phyloP scores from a whole-genome alignment of 2,888 invertebrate genomes.

The Cryptocephalus primarius region DNA sequence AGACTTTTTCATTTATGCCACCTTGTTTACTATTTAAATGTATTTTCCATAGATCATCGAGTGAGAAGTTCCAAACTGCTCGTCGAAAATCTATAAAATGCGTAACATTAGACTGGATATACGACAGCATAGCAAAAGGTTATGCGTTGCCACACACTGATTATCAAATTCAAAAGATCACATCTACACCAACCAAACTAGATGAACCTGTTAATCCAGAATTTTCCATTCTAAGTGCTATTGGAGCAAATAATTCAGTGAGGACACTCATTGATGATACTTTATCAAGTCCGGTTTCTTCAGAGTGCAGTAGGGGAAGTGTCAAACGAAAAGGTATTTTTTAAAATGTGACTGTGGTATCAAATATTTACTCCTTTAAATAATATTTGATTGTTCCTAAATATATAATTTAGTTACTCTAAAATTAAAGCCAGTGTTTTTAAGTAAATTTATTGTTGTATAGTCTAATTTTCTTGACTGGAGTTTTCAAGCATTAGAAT shows the following conservation, averaged over 20 bases:
- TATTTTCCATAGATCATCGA: not conserved
- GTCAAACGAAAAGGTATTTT: conserved; percentile 10
- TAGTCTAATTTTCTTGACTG: conserved; percentile 2
- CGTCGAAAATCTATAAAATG: conserved; percentile 44
- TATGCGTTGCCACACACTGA: conserved; percentile 54
- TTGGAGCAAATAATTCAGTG: conserved; percentile 17
- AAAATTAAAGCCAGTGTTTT: conserved; percentile 1
- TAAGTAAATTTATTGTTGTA: conserved; percentile 4
- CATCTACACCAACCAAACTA: conserved; percentile 60
- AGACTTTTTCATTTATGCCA: not conserved
- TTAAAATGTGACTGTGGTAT: too few relatives aligned
- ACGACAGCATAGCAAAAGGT: conserved; percentile 62
- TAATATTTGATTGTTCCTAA: not conserved
- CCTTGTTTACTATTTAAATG: not conserved
- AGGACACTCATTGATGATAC: conserved; percentile 13
- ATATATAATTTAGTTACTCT: not conserved
- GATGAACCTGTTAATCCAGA: conserved; percentile 33
- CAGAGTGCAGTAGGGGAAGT: not conserved
- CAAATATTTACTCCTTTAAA: too few relatives aligned
- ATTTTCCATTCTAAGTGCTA: conserved; percentile 41
- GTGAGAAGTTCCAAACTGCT: conserved; percentile 62
- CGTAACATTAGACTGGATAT: conserved; percentile 67
- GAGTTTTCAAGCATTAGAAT: too few relatives aligned
- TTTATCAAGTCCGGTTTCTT: not conserved
- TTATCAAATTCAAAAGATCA: conserved; percentile 35